A percentile compares a stretch with the other conserved stretches of the same genome.
Evolutionary conservation across 2,797 vertebrate genomes (phyloP).

Genomic region (Apodemus agrarius): DNA sequence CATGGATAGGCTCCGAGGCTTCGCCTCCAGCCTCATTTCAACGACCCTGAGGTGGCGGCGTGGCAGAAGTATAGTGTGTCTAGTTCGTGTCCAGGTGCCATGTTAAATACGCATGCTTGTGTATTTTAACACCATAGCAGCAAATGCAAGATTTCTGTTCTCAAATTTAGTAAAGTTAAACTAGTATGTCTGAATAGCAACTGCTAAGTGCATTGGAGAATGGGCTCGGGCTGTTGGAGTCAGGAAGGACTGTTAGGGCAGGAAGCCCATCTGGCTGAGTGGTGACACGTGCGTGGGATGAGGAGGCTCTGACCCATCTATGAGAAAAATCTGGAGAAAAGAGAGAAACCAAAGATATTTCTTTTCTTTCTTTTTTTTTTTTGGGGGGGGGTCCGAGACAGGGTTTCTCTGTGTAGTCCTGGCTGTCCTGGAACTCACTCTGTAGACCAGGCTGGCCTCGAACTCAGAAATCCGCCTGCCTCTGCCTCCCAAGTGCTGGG

Average conservation of each 20-base stretch:
- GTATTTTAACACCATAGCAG: neutral
- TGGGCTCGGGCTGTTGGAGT: neutral
- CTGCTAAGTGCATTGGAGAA: neutral
- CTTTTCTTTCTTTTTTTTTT: too few species aligned
- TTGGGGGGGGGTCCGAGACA: too few species aligned
- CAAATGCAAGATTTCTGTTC: constrained; percentile 4
- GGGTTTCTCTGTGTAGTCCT: too few species aligned
- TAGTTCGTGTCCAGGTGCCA: neutral
- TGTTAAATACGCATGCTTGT: neutral
- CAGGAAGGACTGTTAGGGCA: neutral
- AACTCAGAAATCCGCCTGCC: too few species aligned
- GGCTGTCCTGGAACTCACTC: too few species aligned
- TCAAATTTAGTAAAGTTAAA: constrained; percentile 46
- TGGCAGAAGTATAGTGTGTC: neutral
- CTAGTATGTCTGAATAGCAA: neutral
- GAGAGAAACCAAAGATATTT: too few species aligned
- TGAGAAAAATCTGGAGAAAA: constrained; percentile 17
- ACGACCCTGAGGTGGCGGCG: neutral
- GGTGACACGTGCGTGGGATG: neutral
- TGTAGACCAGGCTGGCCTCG: too few species aligned
- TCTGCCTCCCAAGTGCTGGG: too few species aligned
- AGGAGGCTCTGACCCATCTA: neutral
- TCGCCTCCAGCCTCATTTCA: neutral
- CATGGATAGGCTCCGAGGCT: neutral
- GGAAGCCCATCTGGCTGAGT: neutral